Percentiles rank a stretch among this genome's conserved stretches.
These are phyloP conservation scores for Scalopus aquaticus DNA, from an alignment of 2,113 vertebrate species.

Conservation along the genomic window DNA sequence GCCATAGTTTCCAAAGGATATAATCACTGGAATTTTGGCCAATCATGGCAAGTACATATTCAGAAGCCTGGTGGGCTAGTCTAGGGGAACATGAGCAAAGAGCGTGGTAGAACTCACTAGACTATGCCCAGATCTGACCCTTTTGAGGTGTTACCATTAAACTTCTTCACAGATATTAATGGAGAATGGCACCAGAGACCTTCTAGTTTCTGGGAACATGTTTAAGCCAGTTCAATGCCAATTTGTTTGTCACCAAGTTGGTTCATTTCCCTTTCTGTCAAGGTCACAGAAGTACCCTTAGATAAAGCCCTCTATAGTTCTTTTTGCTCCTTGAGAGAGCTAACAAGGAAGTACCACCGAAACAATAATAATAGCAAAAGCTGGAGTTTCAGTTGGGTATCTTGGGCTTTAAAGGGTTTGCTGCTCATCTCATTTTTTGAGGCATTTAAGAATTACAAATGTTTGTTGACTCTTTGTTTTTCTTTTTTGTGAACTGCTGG, in stretches of 20 bases:
- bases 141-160: background rate
- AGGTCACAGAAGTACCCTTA: background rate
- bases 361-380: background rate
- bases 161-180: background rate
- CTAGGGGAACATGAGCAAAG: background rate
- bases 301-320: background rate
- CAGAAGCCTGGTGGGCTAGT: background rate
- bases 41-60: background rate
- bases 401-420: background rate
- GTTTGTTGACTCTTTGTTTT: background rate
- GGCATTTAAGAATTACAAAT: background rate
- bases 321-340: background rate
- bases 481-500: background rate
- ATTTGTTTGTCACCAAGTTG: background rate
- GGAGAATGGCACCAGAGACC: background rate
- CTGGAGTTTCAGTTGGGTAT: background rate
- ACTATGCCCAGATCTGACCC: background rate
- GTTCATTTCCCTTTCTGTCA: background rate
- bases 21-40: background rate
- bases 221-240: background rate
- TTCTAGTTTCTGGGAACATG: background rate
- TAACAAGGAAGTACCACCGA: background rate
- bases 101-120: background rate
- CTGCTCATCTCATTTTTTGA: constrained; percentile 14
- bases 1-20: background rate